Evolutionary conservation across 2,888 invertebrate genomes (phyloP).

Genomic region (Aporophyla lueneburgensis): DNA sequence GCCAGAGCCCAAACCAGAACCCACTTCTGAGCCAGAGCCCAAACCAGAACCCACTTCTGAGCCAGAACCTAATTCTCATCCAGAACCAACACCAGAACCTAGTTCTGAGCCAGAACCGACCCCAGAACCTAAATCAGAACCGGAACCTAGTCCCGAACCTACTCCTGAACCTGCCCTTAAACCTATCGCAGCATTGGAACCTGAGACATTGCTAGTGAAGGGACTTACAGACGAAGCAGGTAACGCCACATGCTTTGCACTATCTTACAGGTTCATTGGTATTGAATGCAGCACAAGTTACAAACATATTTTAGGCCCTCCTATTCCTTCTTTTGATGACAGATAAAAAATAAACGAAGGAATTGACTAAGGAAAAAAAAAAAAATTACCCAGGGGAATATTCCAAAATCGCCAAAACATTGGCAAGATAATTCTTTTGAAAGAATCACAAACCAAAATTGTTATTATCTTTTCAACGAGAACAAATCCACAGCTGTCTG

Average conservation of each 20-base stretch:
- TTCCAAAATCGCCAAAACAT: not conserved
- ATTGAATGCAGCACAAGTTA: slow-evolving; percentile 8
- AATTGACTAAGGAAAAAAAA: not conserved
- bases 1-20: slow-evolving; percentile 79
- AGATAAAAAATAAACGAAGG: not conserved
- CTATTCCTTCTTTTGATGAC: not conserved
- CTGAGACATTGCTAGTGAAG: slow-evolving; percentile 88
- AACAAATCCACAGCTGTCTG: not conserved
- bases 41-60: slow-evolving; percentile 78
- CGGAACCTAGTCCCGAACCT: slow-evolving; percentile 83
- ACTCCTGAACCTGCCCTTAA: slow-evolving; percentile 84
- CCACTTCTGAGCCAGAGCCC: slow-evolving; percentile 72
- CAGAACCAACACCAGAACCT: slow-evolving; percentile 81
- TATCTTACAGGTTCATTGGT: slow-evolving; percentile 55
- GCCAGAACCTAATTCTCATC: slow-evolving; percentile 76
- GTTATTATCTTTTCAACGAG: not conserved
- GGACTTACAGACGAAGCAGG: slow-evolving; percentile 89
- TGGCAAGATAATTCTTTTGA: not conserved
- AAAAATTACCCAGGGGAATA: not conserved
- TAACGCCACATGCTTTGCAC: slow-evolving; percentile 86
- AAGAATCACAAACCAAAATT: not conserved
- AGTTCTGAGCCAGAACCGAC: slow-evolving; percentile 78
- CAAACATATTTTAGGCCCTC: not conserved
- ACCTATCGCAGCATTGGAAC: slow-evolving; percentile 85
- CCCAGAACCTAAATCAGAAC: slow-evolving; percentile 65